Evolutionary conservation across 35 echinoderm and acorn worm genomes (phyloP).

Genomic region (Lytechinus pictus): DNA sequence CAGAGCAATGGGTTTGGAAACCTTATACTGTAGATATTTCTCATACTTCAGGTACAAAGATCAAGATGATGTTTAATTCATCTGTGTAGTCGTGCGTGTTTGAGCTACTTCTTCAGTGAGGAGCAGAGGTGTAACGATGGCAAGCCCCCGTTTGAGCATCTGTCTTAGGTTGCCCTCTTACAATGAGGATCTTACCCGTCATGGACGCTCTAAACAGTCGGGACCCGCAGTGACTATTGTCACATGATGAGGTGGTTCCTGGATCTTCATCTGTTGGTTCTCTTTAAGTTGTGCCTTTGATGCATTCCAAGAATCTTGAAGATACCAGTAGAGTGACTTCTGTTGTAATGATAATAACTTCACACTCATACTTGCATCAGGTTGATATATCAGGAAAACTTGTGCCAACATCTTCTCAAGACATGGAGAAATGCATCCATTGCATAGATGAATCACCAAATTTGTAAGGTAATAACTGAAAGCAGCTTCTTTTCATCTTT

Average conservation of each 20-base stretch:
- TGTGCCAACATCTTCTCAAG: background rate
- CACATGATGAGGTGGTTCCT: background rate
- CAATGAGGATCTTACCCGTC: conserved; percentile 69
- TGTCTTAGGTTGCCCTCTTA: conserved; percentile 71
- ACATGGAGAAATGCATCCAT: background rate
- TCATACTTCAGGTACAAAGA: background rate
- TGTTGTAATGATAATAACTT: background rate
- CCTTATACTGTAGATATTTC: background rate
- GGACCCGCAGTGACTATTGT: conserved; percentile 16
- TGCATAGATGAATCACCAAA: background rate
- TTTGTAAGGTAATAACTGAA: background rate
- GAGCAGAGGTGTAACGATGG: background rate
- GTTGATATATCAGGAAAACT: background rate
- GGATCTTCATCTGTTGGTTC: background rate
- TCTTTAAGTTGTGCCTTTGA: background rate
- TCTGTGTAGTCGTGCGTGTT: background rate
- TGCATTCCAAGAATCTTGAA: background rate
- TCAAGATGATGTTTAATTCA: background rate
- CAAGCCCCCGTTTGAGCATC: conserved; percentile 50
- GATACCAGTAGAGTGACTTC: background rate
- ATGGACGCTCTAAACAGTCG: conserved; percentile 55
- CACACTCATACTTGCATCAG: background rate
- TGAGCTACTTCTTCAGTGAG: background rate
- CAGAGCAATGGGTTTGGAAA: background rate
- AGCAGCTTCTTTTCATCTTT: background rate